Percentiles rank a stretch among this genome's conserved stretches.
These are phyloP conservation scores for Leptinotarsa texana DNA, from an alignment of 1,140 invertebrate species.

Conservation along the genomic window DNA sequence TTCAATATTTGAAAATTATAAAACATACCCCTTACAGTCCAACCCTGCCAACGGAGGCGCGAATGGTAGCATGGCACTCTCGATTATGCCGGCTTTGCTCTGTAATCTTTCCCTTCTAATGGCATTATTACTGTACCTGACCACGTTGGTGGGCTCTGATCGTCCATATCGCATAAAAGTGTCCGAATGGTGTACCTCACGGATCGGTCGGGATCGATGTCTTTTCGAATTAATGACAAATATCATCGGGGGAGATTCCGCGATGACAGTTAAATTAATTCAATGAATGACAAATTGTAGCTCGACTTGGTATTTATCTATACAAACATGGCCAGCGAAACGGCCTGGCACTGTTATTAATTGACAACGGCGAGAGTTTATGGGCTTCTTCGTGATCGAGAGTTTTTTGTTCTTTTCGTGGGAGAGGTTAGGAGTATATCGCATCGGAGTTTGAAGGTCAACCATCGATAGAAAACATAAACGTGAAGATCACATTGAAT, in stretches of 20 bases:
- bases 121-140: constrained; percentile 25
- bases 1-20: neutral
- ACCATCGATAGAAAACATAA: neutral
- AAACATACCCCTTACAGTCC: constrained; percentile 2
- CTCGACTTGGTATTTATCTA: constrained; percentile 17
- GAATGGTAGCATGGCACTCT: constrained; percentile 19
- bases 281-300: constrained; percentile 24
- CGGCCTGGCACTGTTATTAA: constrained; percentile 22
- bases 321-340: constrained; percentile 23
- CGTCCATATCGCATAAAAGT: constrained; percentile 13
- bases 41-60: constrained; percentile 16
- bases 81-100: constrained; percentile 27
- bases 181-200: neutral
- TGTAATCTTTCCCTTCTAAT: constrained; percentile 28
- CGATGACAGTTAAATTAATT: constrained; percentile 24
- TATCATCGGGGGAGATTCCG: constrained; percentile 18
- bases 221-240: constrained; percentile 24
- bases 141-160: constrained; percentile 24
- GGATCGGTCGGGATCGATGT: constrained; percentile 18
- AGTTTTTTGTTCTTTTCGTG: constrained; percentile 3
- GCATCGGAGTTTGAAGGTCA: constrained; percentile 9
- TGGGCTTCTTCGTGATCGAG: neutral
- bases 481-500: too few relatives aligned
- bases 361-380: constrained; percentile 18
- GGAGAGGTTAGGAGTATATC: constrained; percentile 4